These are phyloP conservation scores for Zaprionus camerounensis DNA, from an alignment of 1,140 invertebrate genomes.

Conservation along the genomic window DNA sequence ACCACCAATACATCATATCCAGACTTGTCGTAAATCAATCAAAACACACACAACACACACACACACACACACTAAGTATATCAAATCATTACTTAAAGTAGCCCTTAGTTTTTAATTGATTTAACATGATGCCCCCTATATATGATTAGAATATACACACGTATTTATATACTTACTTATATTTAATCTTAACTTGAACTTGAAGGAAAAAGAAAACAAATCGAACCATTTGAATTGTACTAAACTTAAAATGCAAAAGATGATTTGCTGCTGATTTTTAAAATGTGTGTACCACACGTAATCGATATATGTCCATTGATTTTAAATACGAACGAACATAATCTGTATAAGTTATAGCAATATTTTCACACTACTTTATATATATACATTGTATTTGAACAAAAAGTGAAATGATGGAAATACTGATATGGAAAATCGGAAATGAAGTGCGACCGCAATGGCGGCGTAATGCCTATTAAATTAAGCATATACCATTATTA, in stretches of 20 bases:
- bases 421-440: conserved; percentile 23
- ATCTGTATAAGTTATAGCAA: conserved; percentile 60
- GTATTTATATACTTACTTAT: conserved; percentile 51
- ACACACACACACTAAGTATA: conserved; percentile 53
- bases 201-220: conserved; percentile 15
- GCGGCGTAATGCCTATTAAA: conserved; percentile 66
- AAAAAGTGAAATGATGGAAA: background rate
- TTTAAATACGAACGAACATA: conserved; percentile 55
- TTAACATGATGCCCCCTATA: conserved; percentile 56
- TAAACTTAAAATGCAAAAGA: conserved; percentile 20
- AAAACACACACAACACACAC: conserved; percentile 33
- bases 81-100: conserved; percentile 76
- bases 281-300: conserved; percentile 30
- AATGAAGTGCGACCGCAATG: conserved; percentile 48
- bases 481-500: conserved; percentile 57
- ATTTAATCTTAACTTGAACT: conserved; percentile 48
- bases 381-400: background rate
- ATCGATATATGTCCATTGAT: conserved; percentile 49
- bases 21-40: conserved; percentile 33
- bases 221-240: conserved; percentile 50
- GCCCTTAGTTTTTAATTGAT: conserved; percentile 70
- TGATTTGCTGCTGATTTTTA: conserved; percentile 11
- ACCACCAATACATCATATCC: conserved; percentile 54
- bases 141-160: conserved; percentile 58
- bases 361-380: conserved; percentile 42